Conservation (phyloP, 2,113 vertebrate genomes). For the Cariama cristata region DNA sequence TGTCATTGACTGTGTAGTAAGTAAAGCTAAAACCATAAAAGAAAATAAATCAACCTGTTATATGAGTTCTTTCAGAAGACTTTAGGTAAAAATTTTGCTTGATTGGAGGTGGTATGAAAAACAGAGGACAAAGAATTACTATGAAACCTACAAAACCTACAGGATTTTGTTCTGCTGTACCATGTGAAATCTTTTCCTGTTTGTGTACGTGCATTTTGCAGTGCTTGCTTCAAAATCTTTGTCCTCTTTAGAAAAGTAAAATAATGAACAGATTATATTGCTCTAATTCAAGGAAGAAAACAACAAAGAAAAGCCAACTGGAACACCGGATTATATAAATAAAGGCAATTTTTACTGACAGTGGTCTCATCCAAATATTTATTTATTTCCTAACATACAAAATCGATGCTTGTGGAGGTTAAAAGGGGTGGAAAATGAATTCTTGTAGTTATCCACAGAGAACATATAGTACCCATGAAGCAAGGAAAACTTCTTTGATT, state of each 20-base stretch:
- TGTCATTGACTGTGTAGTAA: background rate
- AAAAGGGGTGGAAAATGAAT: conserved; percentile 16
- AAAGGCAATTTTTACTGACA: conserved; percentile 47
- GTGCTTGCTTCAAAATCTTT: background rate
- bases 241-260: background rate
- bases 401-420: conserved; percentile 29
- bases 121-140: background rate
- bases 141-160: background rate
- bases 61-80: background rate
- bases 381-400: conserved; percentile 58
- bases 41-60: background rate
- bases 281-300: conserved; percentile 18
- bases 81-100: background rate
- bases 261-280: background rate
- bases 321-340: background rate
- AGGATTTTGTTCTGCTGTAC: background rate
- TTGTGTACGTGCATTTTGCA: background rate
- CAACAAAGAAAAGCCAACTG: background rate
- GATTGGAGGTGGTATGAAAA: background rate
- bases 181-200: background rate
- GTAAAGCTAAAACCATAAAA: background rate
- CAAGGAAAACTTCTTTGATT: background rate
- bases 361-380: conserved; percentile 58
- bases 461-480: conserved; percentile 9
- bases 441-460: conserved; percentile 25